Evolutionary conservation across 2,797 vertebrate species (phyloP).

Genomic region (Myotis vivesi): DNA sequence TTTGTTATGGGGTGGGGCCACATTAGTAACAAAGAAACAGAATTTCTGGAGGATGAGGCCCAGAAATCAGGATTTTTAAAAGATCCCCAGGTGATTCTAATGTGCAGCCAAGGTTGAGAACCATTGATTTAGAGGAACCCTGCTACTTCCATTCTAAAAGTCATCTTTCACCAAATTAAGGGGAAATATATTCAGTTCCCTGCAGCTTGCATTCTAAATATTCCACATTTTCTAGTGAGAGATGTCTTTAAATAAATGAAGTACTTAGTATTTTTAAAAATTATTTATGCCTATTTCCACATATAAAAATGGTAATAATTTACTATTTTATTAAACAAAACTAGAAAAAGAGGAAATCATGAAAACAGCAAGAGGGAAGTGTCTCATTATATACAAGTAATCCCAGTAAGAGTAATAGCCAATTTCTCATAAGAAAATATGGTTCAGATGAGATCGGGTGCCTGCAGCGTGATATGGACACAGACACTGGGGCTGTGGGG

Average conservation of each 20-base stretch:
- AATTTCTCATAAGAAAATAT: not conserved
- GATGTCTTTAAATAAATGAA: not conserved
- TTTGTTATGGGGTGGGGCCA: too few relatives aligned
- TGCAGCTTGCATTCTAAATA: not conserved
- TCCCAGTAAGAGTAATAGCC: not conserved
- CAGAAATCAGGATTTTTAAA: too few relatives aligned
- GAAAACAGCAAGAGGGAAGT: not conserved
- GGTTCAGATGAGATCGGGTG: not conserved
- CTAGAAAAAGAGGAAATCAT: not conserved
- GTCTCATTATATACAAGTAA: not conserved
- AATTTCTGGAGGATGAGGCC: too few relatives aligned
- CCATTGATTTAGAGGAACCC: not conserved
- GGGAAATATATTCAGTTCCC: not conserved
- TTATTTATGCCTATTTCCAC: not conserved
- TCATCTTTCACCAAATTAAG: not conserved
- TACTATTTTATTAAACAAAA: not conserved
- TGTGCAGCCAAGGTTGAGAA: too few relatives aligned
- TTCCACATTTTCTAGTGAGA: slow-evolving; percentile 7
- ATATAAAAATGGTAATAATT: not conserved
- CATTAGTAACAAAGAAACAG: too few relatives aligned
- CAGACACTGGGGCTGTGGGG: too few relatives aligned
- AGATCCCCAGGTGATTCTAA: too few relatives aligned
- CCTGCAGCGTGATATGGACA: too few relatives aligned
- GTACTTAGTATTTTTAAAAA: not conserved
- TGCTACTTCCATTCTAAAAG: slow-evolving; percentile 15